Base-by-base conservation (phyloP, 2,797 vertebrate genomes). In the Liasis olivaceus region DNA sequence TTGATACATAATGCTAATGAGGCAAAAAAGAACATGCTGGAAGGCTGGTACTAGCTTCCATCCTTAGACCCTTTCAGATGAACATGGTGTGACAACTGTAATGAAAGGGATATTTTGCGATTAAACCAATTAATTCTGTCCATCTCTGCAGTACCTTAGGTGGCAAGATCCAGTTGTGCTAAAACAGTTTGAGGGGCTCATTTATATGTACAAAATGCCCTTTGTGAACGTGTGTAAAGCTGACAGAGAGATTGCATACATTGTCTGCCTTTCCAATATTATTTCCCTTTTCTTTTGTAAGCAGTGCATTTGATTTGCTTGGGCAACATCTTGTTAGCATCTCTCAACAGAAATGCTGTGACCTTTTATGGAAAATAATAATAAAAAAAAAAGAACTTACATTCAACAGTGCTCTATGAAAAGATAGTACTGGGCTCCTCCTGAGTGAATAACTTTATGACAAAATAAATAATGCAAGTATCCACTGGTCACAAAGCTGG, bases 211-310 rank as follows among this genome's bases (percentile, higher is more conserved):
- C 11, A 59, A 95, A 8, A 51, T 47, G n/a, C 31, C 47, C 0
- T 0, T 81, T 91, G 9, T 1, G 28, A 90, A 88, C 54, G 17
- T 69, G 60, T 4, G 1, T 85, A 91, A 91, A 81, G 89, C 77
- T 69, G 51, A 36, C 17, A 47, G n/a, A 89, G 17, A 77, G 12
- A 90, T 64, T 72, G 89, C 66, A 56, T 47, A 69, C 5, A 51
- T 26, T 89, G 89, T n/a, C 28, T 87, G 81, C 59, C 56, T 64
- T 58, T 92, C 81, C 31, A 58, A 51, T 87, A 42, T 92, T 87
- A 89, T 89, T 66, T 36, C 63, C 56, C 63, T 85, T 59, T 91
- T 66, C 81, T 89, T 86, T 56, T 72, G 81, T 63, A 91, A 91
- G 85, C 89, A 26, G 58, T 91, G 31, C 47, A 69, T 90, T 0